Evolutionary conservation across 2,113 vertebrate genomes (phyloP).

Genomic region (Rhipidura dahli): DNA sequence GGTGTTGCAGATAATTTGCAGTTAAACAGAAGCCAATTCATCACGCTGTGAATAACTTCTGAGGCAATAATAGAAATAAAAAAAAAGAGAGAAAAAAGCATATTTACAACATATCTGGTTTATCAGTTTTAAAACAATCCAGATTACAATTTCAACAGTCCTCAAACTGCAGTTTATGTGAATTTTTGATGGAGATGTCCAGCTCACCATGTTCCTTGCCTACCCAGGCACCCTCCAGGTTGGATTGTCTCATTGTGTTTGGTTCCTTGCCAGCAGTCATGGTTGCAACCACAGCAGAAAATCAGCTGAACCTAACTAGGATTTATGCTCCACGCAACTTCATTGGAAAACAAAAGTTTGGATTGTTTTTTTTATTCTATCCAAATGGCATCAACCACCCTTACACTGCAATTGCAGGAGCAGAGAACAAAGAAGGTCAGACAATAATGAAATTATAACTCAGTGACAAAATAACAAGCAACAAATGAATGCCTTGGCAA

Average conservation of each 20-base stretch:
- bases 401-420: not conserved
- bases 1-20: not conserved
- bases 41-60: not conserved
- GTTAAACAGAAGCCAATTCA: not conserved
- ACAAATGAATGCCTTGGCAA: slow-evolving; percentile 1
- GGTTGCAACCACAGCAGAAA: not conserved
- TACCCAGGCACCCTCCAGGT: not conserved
- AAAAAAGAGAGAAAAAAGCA: not conserved
- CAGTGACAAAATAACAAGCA: slow-evolving; percentile 16
- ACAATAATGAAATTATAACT: slow-evolving; percentile 31
- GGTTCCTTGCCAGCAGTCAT: not conserved
- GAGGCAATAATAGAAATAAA: not conserved
- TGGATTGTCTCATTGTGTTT: not conserved
- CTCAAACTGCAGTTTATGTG: not conserved
- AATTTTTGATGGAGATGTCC: not conserved
- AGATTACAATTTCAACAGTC: not conserved
- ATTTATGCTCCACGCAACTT: not conserved
- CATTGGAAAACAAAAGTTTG: not conserved
- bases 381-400: not conserved
- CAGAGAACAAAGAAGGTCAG: slow-evolving; percentile 42
- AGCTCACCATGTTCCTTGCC: not conserved
- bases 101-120: not conserved
- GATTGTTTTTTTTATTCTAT: not conserved
- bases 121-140: not conserved
- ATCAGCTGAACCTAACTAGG: not conserved